A percentile compares a stretch with the other conserved stretches of the same genome.
These are phyloP conservation scores for Tuta absoluta DNA, from an alignment of 2,888 invertebrate genomes.

Conservation along the genomic window DNA sequence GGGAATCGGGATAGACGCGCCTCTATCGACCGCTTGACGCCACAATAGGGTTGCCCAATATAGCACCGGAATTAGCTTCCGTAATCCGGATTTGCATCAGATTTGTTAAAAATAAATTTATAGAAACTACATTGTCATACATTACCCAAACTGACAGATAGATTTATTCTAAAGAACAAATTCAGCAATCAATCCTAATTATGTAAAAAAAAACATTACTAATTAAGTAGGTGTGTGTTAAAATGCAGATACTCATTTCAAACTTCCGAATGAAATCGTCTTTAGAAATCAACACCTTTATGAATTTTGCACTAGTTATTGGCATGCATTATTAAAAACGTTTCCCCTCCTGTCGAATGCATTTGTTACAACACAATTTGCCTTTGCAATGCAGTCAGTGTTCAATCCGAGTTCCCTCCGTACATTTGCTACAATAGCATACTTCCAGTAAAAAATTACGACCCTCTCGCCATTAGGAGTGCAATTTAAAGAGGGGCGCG, in stretches of 20 bases:
- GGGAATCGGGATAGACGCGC: constrained; percentile 73
- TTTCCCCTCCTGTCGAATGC: not conserved
- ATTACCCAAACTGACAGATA: too few relatives aligned
- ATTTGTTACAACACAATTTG: constrained; percentile 8
- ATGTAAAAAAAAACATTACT: not conserved
- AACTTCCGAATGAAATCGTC: constrained; percentile 33
- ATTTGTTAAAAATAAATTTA: not conserved
- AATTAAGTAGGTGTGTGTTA: not conserved
- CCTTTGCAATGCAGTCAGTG: constrained; percentile 30
- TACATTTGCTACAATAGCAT: constrained; percentile 26
- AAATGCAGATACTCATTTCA: not conserved
- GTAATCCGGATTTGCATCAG: not conserved
- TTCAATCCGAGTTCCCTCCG: constrained; percentile 43
- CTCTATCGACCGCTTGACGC: constrained; percentile 78
- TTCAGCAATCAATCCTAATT: too few relatives aligned
- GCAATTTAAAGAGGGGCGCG: constrained; percentile 63
- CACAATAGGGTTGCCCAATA: constrained; percentile 62
- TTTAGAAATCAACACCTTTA: constrained; percentile 13
- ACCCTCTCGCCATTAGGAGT: constrained; percentile 61
- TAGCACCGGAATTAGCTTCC: not conserved
- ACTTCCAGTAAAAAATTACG: constrained; percentile 52
- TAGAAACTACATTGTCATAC: too few relatives aligned
- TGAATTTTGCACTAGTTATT: constrained; percentile 10
- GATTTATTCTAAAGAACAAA: too few relatives aligned
- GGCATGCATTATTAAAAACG: constrained; percentile 34